These are phyloP conservation scores for Urophycis tenuis DNA, from an alignment of 2,797 vertebrate genomes.

Conservation along the genomic window DNA sequence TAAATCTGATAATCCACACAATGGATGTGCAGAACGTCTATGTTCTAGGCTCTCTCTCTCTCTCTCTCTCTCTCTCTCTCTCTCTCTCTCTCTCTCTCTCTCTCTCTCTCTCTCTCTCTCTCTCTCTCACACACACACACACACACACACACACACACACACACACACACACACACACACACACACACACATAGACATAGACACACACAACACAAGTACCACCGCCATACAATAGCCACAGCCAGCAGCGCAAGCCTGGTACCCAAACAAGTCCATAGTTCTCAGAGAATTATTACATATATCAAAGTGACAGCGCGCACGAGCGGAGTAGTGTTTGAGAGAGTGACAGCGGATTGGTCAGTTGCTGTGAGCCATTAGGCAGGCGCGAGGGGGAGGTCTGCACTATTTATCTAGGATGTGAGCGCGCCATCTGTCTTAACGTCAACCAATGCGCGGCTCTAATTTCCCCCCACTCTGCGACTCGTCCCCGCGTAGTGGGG, in stretches of 20 bases:
- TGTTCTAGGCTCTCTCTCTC: not conserved
- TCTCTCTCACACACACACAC: not conserved
- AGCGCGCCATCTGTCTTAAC: conserved; percentile 48
- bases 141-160: not conserved
- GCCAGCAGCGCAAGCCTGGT: conserved; percentile 16
- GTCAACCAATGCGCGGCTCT: conserved; percentile 50
- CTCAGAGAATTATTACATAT: conserved; percentile 42
- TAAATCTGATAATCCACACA: conserved; percentile 31
- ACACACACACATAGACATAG: not conserved
- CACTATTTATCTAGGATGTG: conserved; percentile 51
- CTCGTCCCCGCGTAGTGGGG: conserved; percentile 34
- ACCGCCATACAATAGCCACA: conserved; percentile 20
- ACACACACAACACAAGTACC: not conserved
- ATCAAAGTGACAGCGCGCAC: conserved; percentile 49
- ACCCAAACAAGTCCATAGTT: conserved; percentile 37
- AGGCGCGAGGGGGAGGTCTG: conserved; percentile 35
- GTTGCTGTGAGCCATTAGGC: conserved; percentile 29
- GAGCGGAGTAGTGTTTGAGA: conserved; percentile 23
- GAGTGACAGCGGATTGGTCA: conserved; percentile 36
- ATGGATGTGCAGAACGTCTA: conserved; percentile 16
- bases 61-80: not conserved
- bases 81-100: not conserved
- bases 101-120: not conserved
- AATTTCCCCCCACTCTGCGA: conserved; percentile 32
- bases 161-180: not conserved